A percentile compares a stretch with the other conserved stretches of the same genome.
These are phyloP conservation scores for Atta colombica DNA, from an alignment of 1,140 invertebrate species.

Conservation along the genomic window DNA sequence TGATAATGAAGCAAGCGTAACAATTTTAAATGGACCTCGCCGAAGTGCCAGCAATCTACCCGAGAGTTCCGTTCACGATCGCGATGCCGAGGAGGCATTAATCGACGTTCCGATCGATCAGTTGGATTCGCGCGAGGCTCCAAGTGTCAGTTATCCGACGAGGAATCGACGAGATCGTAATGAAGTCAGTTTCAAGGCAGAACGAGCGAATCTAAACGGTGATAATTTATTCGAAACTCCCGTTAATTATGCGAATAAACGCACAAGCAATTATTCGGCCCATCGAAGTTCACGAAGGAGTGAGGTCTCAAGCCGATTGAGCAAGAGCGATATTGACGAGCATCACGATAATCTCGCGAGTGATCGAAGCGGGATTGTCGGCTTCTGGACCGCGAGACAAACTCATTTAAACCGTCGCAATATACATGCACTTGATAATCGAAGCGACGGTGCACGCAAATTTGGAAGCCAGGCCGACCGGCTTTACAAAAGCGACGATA, in stretches of 20 bases:
- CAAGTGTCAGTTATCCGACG: slow-evolving; percentile 9
- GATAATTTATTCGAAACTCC: slow-evolving; percentile 28
- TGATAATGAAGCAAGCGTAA: slow-evolving; percentile 32
- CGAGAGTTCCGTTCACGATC: slow-evolving; percentile 8
- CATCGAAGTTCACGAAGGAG: background rate
- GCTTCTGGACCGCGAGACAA: slow-evolving; percentile 9
- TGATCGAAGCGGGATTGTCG: slow-evolving; percentile 9
- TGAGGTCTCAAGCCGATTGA: slow-evolving; percentile 4
- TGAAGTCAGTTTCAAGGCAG: background rate
- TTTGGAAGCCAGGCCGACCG: background rate
- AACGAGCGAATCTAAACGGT: background rate
- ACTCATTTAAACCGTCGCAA: slow-evolving; percentile 28
- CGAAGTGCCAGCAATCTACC: slow-evolving; percentile 25
- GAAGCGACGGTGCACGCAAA: background rate
- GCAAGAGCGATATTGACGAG: background rate
- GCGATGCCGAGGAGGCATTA: slow-evolving; percentile 6
- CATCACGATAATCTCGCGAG: too few relatives aligned
- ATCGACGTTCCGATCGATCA: slow-evolving; percentile 30
- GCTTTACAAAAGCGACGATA: slow-evolving; percentile 14
- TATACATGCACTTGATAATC: slow-evolving; percentile 32
- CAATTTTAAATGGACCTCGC: background rate
- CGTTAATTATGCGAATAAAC: slow-evolving; percentile 34
- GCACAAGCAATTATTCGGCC: slow-evolving; percentile 23
- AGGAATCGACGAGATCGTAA: slow-evolving; percentile 6
- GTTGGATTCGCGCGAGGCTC: slow-evolving; percentile 9